phyloP scores from a whole-genome alignment of 2,797 vertebrate species.

The Fratercula arctica region DNA sequence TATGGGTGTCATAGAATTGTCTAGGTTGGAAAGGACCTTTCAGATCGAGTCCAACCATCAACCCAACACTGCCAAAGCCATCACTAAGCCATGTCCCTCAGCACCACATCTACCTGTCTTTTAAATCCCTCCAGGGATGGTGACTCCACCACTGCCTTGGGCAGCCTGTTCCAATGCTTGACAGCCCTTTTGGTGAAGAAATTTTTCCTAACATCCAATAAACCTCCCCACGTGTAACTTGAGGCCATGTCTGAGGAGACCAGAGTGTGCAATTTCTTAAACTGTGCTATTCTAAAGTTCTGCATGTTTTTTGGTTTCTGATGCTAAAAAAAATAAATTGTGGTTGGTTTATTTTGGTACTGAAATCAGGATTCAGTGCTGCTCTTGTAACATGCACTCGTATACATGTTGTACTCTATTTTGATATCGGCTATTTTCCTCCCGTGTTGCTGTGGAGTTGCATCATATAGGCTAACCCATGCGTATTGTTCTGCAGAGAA shows the following conservation, averaged over 20 bases:
- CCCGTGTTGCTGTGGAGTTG: not conserved
- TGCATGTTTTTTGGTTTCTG: fast-evolving
- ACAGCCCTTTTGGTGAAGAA: not conserved
- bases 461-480: not conserved
- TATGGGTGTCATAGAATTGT: fast-evolving
- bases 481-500: not conserved
- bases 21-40: not conserved
- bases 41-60: not conserved
- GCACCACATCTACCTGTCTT: not conserved
- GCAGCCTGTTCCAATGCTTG: not conserved
- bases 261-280: not conserved
- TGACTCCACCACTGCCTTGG: not conserved
- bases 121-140: not conserved
- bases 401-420: fast-evolving
- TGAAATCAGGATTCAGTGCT: not conserved
- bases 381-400: not conserved
- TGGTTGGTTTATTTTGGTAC: not conserved
- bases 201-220: not conserved
- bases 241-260: not conserved
- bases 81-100: not conserved
- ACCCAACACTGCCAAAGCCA: not conserved
- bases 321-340: not conserved
- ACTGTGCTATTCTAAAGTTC: not conserved
- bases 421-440: not conserved
- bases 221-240: not conserved